Evolutionary conservation across 2,888 invertebrate species (phyloP).

Genomic region (Eupithecia insigniata): DNA sequence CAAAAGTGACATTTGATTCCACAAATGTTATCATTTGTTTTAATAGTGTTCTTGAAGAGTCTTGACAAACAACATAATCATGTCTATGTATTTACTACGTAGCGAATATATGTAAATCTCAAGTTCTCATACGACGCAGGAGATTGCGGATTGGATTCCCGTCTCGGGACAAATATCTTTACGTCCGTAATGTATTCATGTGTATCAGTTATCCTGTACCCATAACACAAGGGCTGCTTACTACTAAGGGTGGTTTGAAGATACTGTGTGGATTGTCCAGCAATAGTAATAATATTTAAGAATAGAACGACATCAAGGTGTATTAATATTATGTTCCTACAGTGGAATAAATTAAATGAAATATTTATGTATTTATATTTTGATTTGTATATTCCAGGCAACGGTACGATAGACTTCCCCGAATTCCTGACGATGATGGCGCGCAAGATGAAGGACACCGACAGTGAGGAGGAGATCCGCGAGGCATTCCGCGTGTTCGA

Average conservation of each 20-base stretch:
- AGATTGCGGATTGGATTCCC: neutral
- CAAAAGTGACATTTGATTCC: neutral
- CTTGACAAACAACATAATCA: too few relatives aligned
- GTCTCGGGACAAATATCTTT: neutral
- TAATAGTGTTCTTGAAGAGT: neutral
- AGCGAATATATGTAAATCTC: too few relatives aligned
- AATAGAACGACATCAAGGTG: too few relatives aligned
- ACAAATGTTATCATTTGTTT: neutral
- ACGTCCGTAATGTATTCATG: neutral
- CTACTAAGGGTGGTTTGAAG: neutral
- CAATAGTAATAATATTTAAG: neutral
- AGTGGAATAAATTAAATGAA: too few relatives aligned
- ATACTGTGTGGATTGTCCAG: neutral
- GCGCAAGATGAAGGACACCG: conserved; percentile 99
- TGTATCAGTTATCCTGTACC: too few relatives aligned
- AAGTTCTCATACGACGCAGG: neutral
- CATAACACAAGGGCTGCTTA: neutral
- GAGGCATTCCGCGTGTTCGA: conserved; percentile 99
- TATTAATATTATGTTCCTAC: too few relatives aligned
- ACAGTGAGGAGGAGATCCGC: conserved; percentile 99
- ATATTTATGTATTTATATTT: neutral
- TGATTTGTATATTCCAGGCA: conserved; percentile 86
- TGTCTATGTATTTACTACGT: too few relatives aligned
- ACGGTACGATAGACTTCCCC: conserved; percentile 99
- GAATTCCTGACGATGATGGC: conserved; percentile 99